phyloP scores from a whole-genome alignment of 2,888 invertebrate genomes.

The Alcis repandata region DNA sequence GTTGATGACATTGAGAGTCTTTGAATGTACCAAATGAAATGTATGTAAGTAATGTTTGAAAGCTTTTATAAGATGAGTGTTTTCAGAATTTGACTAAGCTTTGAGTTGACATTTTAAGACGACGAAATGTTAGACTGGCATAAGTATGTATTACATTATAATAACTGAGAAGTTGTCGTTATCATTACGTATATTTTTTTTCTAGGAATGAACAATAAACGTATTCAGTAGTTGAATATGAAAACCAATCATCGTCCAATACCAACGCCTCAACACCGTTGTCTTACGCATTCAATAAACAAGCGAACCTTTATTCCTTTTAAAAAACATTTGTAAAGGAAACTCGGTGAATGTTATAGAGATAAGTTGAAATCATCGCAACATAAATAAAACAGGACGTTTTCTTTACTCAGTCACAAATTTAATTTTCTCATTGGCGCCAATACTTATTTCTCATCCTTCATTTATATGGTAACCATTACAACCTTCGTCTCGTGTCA shows the following conservation, averaged over 20 bases:
- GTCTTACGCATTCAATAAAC: too few species aligned
- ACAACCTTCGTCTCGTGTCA: not conserved
- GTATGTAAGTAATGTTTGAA: too few species aligned
- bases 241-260: too few species aligned
- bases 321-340: too few species aligned
- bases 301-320: too few species aligned
- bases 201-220: too few species aligned
- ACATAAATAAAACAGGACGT: not conserved
- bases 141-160: not conserved
- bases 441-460: slow-evolving; percentile 26
- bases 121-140: not conserved
- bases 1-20: slow-evolving; percentile 58
- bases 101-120: not conserved
- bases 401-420: slow-evolving; percentile 19
- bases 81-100: not conserved
- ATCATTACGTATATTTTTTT: too few species aligned
- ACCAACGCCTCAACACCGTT: too few species aligned
- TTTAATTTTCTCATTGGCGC: slow-evolving; percentile 32
- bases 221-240: too few species aligned
- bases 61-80: not conserved
- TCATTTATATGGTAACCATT: slow-evolving; percentile 13
- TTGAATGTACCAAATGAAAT: slow-evolving; percentile 47
- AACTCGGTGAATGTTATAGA: too few species aligned
- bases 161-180: too few species aligned
- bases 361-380: not conserved